phyloP scores from a whole-genome alignment of 2,797 vertebrate species.

The Cyprinella venusta region DNA sequence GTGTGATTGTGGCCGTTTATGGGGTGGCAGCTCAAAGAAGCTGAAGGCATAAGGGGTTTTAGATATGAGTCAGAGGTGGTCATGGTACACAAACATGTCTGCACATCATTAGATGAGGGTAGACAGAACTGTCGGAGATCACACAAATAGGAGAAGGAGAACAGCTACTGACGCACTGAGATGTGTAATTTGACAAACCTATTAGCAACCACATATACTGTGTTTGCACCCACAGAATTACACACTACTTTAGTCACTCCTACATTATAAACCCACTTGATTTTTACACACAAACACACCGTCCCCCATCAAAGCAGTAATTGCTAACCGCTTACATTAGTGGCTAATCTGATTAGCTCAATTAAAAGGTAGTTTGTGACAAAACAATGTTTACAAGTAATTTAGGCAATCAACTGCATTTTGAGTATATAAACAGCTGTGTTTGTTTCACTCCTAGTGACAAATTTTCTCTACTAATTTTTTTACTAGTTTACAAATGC shows the following conservation, averaged over 20 bases:
- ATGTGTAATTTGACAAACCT: slow-evolving; percentile 19
- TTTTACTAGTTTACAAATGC: background rate
- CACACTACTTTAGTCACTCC: slow-evolving; percentile 23
- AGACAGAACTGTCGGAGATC: slow-evolving; percentile 26
- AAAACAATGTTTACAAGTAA: slow-evolving; percentile 19
- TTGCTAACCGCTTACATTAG: slow-evolving; percentile 20
- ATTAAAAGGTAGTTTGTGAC: slow-evolving; percentile 12
- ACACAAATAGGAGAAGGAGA: slow-evolving; percentile 29
- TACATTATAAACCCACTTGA: slow-evolving; percentile 31
- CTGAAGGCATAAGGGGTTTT: slow-evolving; percentile 54
- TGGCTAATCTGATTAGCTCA: slow-evolving; percentile 22
- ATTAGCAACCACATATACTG: slow-evolving; percentile 33
- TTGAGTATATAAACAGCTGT: slow-evolving; percentile 2
- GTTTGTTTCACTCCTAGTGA: slow-evolving; percentile 11
- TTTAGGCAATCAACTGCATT: background rate
- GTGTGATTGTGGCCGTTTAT: slow-evolving; percentile 66
- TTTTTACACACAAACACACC: slow-evolving; percentile 10
- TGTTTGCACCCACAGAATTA: slow-evolving; percentile 44
- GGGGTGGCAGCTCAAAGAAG: slow-evolving; percentile 62
- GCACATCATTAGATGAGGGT: slow-evolving; percentile 49
- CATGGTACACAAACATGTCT: slow-evolving; percentile 68
- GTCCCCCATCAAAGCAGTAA: slow-evolving; percentile 9
- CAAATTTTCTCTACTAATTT: background rate
- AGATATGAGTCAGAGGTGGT: slow-evolving; percentile 67
- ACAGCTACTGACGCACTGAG: background rate